A percentile compares a stretch with the other conserved stretches of the same genome.
Conservation (phyloP, 2,888 invertebrate species). For the Criorhina ranunculi region DNA sequence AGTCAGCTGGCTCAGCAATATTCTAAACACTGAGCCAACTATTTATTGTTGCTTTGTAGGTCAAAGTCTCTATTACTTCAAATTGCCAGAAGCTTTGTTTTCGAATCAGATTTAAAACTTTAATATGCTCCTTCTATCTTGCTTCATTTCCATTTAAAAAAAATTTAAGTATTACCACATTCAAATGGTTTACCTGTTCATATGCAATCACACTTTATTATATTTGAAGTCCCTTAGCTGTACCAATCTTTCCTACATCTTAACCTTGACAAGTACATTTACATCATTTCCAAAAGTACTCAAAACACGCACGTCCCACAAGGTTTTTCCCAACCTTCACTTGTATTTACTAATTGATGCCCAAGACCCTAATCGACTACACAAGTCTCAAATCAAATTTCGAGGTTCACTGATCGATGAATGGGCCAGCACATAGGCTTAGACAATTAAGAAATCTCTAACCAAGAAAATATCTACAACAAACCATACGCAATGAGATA, state of each 20-base stretch:
- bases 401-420: conserved; percentile 18
- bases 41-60: no score
- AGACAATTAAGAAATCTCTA: background rate
- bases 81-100: no score
- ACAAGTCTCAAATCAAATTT: conserved; percentile 4
- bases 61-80: no score
- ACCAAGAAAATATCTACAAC: background rate
- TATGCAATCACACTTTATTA: background rate
- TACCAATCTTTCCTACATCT: background rate
- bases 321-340: background rate
- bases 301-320: background rate
- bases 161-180: no score
- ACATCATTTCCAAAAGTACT: background rate
- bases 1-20: no score
- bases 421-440: background rate
- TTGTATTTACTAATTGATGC: background rate
- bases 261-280: background rate
- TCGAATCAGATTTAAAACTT: no score
- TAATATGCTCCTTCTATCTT: no score
- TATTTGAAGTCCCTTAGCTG: background rate
- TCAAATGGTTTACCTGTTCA: background rate
- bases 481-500: background rate
- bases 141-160: no score
- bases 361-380: conserved; percentile 17
- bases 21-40: no score